These are phyloP conservation scores for Pegoplata infirma DNA, from an alignment of 2,888 invertebrate species.

Conservation along the genomic window DNA sequence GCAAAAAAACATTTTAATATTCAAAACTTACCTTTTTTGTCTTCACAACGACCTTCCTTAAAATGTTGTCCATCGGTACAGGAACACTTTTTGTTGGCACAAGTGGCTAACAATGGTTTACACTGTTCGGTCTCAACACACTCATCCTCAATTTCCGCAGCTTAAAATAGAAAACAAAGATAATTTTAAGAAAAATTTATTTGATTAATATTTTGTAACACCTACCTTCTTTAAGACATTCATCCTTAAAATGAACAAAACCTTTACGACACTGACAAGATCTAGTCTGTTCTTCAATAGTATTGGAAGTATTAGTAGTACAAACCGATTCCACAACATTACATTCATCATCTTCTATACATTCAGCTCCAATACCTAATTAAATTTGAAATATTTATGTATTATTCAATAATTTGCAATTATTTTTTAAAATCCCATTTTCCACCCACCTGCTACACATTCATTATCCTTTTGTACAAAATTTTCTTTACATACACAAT, in stretches of 20 bases:
- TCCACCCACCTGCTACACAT: constrained; percentile 70
- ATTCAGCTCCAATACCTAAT: constrained; percentile 73
- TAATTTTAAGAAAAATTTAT: no score
- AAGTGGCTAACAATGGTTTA: constrained; percentile 75
- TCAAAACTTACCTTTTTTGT: constrained; percentile 70
- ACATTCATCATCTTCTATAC: constrained; percentile 72
- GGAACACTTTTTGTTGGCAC: constrained; percentile 73
- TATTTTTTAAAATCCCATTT: neutral
- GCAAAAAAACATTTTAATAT: no score
- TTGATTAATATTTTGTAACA: neutral
- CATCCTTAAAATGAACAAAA: constrained; percentile 74
- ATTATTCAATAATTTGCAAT: no score
- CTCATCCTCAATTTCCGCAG: constrained; percentile 73
- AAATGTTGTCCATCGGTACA: constrained; percentile 73
- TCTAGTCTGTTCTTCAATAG: constrained; percentile 66
- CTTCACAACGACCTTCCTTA: constrained; percentile 72
- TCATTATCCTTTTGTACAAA: constrained; percentile 69
- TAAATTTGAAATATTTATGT: neutral
- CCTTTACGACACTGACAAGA: constrained; percentile 75
- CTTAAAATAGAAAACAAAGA: constrained; percentile 59
- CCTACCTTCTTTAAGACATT: constrained; percentile 75
- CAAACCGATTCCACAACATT: constrained; percentile 70
- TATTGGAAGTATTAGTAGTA: constrained; percentile 63
- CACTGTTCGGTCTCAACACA: constrained; percentile 76
- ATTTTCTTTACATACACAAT: constrained; percentile 72